These are phyloP conservation scores for Ceuthmochares aereus DNA, from an alignment of 2,113 vertebrate species.

Conservation along the genomic window DNA sequence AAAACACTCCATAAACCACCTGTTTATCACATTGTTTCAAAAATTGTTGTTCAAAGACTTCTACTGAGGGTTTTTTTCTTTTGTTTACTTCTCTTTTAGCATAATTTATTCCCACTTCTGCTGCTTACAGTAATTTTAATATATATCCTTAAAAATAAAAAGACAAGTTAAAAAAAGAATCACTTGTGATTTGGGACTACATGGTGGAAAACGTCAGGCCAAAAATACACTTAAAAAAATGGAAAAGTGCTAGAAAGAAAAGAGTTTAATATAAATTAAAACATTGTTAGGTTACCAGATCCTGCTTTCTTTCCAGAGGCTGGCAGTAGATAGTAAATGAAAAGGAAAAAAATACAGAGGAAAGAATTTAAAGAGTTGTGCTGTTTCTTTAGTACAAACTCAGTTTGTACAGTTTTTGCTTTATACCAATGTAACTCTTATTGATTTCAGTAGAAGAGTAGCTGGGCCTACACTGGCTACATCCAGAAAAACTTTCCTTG, in stretches of 20 bases:
- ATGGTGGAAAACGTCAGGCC: slow-evolving; percentile 12
- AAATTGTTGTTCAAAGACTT: neutral
- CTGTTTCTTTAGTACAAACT: neutral
- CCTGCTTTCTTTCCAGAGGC: neutral
- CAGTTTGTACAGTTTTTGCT: neutral
- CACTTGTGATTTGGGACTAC: neutral
- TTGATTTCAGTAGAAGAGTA: neutral
- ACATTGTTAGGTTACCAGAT: neutral
- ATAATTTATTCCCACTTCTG: neutral
- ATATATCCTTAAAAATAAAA: neutral
- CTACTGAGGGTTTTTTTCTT: neutral
- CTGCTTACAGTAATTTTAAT: neutral
- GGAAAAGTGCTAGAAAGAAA: neutral
- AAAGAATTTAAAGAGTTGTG: neutral
- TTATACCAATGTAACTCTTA: neutral
- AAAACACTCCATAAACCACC: neutral
- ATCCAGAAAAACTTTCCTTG: neutral
- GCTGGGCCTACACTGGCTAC: neutral
- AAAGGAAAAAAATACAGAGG: neutral
- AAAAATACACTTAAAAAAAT: neutral
- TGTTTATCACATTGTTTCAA: neutral
- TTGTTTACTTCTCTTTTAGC: neutral
- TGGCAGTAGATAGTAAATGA: neutral
- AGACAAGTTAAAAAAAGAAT: neutral
- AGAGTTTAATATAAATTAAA: neutral